A percentile compares a stretch with the other conserved stretches of the same genome.
Evolutionary conservation across 2,888 invertebrate genomes (phyloP).

Genomic region (Conus canariensis): DNA sequence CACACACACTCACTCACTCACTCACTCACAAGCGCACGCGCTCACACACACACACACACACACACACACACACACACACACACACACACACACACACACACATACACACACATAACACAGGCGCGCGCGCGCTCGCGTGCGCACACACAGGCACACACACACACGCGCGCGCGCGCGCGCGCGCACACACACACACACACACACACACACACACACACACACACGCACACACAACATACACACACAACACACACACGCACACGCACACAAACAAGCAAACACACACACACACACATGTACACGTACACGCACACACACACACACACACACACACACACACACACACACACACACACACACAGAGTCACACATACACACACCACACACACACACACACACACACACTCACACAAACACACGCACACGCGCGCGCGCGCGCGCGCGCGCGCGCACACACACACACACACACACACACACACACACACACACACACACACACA

Average conservation of each 20-base stretch:
- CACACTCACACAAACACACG: too few species aligned
- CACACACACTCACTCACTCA: neutral
- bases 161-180: too few species aligned
- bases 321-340: neutral
- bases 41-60: neutral
- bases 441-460: too few species aligned
- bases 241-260: slow-evolving; percentile 16
- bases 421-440: too few species aligned
- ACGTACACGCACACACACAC: neutral
- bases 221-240: neutral
- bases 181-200: neutral
- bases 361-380: neutral
- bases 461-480: too few species aligned
- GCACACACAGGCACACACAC: neutral
- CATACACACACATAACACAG: neutral
- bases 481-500: neutral
- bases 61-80: neutral
- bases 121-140: too few species aligned
- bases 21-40: too few species aligned
- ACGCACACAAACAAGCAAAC: neutral
- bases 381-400: too few species aligned
- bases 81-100: neutral
- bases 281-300: neutral
- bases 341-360: neutral
- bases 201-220: neutral